Conservation (phyloP, 2,113 vertebrate genomes). For the Fregata magnificens region DNA sequence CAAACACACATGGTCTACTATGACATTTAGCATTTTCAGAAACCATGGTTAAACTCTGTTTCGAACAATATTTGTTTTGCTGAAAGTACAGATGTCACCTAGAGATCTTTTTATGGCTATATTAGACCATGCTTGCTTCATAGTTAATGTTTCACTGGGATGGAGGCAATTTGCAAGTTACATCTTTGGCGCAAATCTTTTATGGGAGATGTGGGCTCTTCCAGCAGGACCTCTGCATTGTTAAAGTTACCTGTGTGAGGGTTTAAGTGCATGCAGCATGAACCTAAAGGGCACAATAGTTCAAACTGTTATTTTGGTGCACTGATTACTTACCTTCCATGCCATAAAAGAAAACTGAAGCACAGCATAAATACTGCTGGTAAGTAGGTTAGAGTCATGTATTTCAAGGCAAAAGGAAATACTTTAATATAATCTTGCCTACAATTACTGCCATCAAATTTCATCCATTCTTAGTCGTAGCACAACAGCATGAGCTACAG, state of each 20-base stretch:
- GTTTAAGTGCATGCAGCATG: neutral
- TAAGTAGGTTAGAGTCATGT: neutral
- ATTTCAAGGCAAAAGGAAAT: neutral
- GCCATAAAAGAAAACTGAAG: neutral
- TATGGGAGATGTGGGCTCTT: neutral
- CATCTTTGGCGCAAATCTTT: neutral
- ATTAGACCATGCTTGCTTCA: neutral
- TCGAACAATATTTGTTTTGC: conserved; percentile 14
- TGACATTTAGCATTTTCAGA: neutral
- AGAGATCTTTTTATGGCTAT: neutral
- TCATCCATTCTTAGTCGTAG: neutral
- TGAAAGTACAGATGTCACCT: neutral
- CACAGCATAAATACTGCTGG: neutral
- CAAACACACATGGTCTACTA: neutral
- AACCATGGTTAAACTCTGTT: neutral
- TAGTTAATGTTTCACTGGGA: conserved; percentile 23
- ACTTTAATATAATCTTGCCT: neutral
- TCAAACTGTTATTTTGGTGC: neutral
- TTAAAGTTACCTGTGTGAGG: neutral
- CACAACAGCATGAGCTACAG: neutral
- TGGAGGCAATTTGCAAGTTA: neutral
- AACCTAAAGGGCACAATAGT: neutral
- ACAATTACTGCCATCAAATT: neutral
- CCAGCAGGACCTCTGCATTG: neutral
- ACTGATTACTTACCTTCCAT: neutral